Evolutionary conservation across 2,113 vertebrate genomes (phyloP), one percentile per base, ranked within the genome.

Genomic region (Phyllostomus hastatus): DNA sequence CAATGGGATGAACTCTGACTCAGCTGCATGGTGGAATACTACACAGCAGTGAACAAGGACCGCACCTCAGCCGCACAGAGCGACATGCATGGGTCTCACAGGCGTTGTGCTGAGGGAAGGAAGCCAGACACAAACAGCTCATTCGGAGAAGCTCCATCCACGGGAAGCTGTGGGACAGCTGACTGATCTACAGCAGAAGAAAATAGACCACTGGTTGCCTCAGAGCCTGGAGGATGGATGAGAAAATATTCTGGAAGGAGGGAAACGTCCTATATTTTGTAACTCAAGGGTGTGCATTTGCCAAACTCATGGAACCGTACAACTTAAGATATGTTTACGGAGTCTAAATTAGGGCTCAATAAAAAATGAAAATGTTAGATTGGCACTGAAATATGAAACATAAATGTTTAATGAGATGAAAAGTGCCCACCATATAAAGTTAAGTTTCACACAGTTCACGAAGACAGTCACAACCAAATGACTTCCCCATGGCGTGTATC

Each of bases 21-120:
- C 17, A 4, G 38, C 38, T 8, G 7, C 0, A 6, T 0, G 0
- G 0, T 2, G 38, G 46, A 76, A 46, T 31, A 76, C 38, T 2
- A 38, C 10, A 24, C 1, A 4, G 78, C 78, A 2, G 1, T 2
- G 22, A 20, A 38, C 69, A 73, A 75, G 10, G 64, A 26, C 8
- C 0, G 0, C 0, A 0, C 5, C 4, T 11, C 2, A 1, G 43
- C 38, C 20, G 31, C 35, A 7, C 1, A 0, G 0, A 1, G 20
- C 14, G 8, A 5, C 12, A 0, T 2, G 22, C 28, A n/a, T 5
- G 17, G 24, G 12, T 28, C 83, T 38, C 43, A 22, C 8, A 8
- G 1, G 57, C 35, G 24, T 1, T 2, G 75, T 2, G 24, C n/a
- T 0, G 41, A 33, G 22, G 72, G 46, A 75, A 33, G 16, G 57